Base-by-base conservation (phyloP, 2,113 vertebrate genomes). In the Halichoerus grypus region DNA sequence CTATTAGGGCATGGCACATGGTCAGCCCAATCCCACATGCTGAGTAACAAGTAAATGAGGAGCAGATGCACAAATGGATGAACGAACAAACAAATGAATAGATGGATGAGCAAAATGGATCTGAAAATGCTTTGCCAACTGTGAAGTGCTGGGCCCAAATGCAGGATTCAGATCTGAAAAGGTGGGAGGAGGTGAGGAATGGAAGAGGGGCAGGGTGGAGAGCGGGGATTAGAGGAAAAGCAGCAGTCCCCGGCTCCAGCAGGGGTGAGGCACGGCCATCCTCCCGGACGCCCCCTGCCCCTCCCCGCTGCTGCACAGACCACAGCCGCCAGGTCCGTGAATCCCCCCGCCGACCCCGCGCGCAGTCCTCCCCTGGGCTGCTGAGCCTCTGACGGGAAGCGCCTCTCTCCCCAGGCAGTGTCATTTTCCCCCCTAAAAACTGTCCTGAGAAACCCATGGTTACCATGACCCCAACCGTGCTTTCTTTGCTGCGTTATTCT, bases 271-370 rank as follows among this genome's bases (percentile, higher is more conserved):
- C 4, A 1, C n/a, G 3, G 0, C 22, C 26, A 1, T 3, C 0
- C 13, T 19, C 63, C 21, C 85, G 4, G 67, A 13, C 0, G 0
- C 28, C 12, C 67, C 51, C 15, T 4, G 5, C 28, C 6, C 2
- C 63, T 31, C 21, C 12, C 0, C 1, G 15, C 57, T 31, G 36
- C 82, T 63, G 26, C n/a, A 77, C 0, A 14, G 46, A 36, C 74
- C 82, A 93, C 36, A 36, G 51, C 69, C 0, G 0, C 24, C 31
- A 7, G 46, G 55, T 49, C 46, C 8, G 22, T 22, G 21, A 19
- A 7, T 1, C 10, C 46, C 1, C n/a, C n/a, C 0, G 1, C 51
- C 26, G 5, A 1, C 18, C 14, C 26, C 0, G 0, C 0, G 12
- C 0, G 3, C 36, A 11, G 46, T 3, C 22, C 18, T 1, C 53